Conservation (phyloP, 2,113 vertebrate species). For the Callithrix jacchus region DNA sequence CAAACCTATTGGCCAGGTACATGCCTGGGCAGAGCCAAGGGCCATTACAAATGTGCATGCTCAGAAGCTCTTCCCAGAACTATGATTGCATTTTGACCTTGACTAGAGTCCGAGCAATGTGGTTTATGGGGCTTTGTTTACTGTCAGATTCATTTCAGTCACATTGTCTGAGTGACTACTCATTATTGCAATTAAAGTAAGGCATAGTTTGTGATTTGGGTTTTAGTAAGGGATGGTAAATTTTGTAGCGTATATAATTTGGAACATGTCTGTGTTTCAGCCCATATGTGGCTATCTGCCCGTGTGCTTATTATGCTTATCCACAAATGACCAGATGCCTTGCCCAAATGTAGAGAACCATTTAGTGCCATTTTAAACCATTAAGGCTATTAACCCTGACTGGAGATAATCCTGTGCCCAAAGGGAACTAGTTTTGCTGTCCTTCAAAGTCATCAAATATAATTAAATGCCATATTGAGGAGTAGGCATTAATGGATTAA, state of each 20-base stretch:
- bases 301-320: slow-evolving; percentile 72
- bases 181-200: slow-evolving; percentile 61
- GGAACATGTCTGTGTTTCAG: slow-evolving; percentile 63
- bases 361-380: slow-evolving; percentile 78
- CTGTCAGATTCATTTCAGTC: slow-evolving; percentile 45
- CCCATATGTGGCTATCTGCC: slow-evolving; percentile 75
- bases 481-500: slow-evolving; percentile 70
- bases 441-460: slow-evolving; percentile 75
- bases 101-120: neutral
- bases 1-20: neutral
- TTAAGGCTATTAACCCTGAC: slow-evolving; percentile 77
- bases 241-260: slow-evolving; percentile 73
- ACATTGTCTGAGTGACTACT: slow-evolving; percentile 57
- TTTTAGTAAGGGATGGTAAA: slow-evolving; percentile 70
- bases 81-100: slow-evolving; percentile 45
- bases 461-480: slow-evolving; percentile 76
- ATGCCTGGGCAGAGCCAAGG: neutral
- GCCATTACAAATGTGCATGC: neutral
- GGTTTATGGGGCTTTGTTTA: slow-evolving; percentile 55
- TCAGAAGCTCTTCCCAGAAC: slow-evolving; percentile 22
- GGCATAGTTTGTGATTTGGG: slow-evolving; percentile 57
- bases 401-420: slow-evolving; percentile 76
- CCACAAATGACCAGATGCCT: slow-evolving; percentile 79
- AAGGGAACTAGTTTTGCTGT: slow-evolving; percentile 76
- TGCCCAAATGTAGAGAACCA: slow-evolving; percentile 71